A percentile compares a stretch with the other conserved stretches of the same genome.
These are phyloP conservation scores for Orchesellides sinensis DNA, from an alignment of 2,888 invertebrate species.

Conservation along the genomic window DNA sequence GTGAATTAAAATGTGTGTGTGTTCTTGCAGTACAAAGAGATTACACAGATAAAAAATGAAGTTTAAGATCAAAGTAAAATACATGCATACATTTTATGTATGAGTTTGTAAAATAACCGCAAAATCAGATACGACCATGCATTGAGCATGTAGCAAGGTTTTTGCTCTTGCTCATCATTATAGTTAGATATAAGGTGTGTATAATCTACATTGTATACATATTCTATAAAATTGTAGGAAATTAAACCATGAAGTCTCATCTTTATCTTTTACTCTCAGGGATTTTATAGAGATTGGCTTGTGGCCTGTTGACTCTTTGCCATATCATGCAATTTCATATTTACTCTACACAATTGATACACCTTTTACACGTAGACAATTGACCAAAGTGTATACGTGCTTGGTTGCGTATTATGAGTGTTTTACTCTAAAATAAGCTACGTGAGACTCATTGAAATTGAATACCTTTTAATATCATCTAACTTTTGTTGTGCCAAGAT, in stretches of 20 bases:
- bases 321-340: conserved; percentile 19
- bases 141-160: neutral
- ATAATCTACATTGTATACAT: neutral
- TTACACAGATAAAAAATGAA: no score
- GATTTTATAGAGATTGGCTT: conserved; percentile 30
- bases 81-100: neutral
- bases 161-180: no score
- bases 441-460: conserved; percentile 48
- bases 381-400: neutral
- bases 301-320: conserved; percentile 54
- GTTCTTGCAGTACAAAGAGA: no score
- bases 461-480: conserved; percentile 34
- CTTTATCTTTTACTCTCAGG: neutral
- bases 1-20: no score
- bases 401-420: neutral
- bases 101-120: neutral
- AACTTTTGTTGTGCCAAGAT: conserved; percentile 9
- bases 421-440: conserved; percentile 30
- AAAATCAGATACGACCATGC: neutral
- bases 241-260: conserved; percentile 6
- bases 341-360: no score
- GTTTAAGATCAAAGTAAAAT: conserved; percentile 53
- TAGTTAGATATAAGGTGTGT: no score
- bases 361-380: neutral
- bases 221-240: conserved; percentile 19